Evolutionary conservation across 2,888 invertebrate genomes (phyloP).

Genomic region (Drosophila neonasuta): DNA sequence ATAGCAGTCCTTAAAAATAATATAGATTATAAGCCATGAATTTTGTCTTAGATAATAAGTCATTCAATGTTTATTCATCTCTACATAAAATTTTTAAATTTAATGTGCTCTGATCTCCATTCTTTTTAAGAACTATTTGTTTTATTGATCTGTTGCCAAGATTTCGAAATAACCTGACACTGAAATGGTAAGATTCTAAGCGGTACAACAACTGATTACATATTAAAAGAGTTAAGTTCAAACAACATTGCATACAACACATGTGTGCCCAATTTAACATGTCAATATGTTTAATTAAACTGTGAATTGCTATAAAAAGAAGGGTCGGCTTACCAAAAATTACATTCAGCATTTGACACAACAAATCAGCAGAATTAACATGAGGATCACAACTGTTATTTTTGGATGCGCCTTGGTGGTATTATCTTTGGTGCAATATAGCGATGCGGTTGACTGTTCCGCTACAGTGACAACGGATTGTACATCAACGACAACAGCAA

Average conservation of each 20-base stretch:
- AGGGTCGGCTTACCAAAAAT: neutral
- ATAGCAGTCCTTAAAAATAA: too few relatives aligned
- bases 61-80: too few relatives aligned
- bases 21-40: too few relatives aligned
- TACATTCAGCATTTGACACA: conserved; percentile 1
- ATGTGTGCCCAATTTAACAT: conserved; percentile 20
- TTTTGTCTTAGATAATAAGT: too few relatives aligned
- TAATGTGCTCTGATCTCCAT: too few relatives aligned
- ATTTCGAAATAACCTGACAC: conserved; percentile 10
- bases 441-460: conserved; percentile 15
- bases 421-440: conserved; percentile 6
- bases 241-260: conserved; percentile 14
- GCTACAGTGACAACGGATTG: conserved; percentile 3
- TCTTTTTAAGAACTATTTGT: too few relatives aligned
- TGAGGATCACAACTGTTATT: conserved; percentile 22
- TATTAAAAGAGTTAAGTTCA: conserved; percentile 2
- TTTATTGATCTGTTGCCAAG: neutral
- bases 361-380: conserved; percentile 5
- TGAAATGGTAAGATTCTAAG: neutral
- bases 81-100: neutral
- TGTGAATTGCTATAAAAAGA: conserved; percentile 28
- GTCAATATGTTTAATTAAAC: neutral
- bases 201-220: conserved; percentile 34
- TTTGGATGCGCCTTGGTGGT: conserved; percentile 14
- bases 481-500: conserved; percentile 17